phyloP scores from a whole-genome alignment of 2,888 invertebrate genomes.

The Caenorhabditis panamensis region DNA sequence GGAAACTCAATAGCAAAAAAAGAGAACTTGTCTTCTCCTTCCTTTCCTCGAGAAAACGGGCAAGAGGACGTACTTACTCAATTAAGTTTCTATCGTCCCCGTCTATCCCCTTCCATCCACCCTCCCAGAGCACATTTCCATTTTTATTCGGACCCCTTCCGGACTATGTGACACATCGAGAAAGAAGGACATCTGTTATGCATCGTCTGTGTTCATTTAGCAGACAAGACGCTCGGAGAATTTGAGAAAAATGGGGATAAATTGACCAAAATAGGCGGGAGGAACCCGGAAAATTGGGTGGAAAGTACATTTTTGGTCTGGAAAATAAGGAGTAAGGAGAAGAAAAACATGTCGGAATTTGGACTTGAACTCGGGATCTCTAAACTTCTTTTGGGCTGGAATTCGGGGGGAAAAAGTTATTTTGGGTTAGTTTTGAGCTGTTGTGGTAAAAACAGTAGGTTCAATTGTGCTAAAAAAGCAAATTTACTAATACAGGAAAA shows the following conservation, averaged over 20 bases:
- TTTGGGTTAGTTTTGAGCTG: background rate
- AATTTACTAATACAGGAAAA: background rate
- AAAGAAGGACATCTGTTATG: background rate
- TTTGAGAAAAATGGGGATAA: too few species aligned
- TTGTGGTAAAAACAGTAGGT: too few species aligned
- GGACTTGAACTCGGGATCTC: too few species aligned
- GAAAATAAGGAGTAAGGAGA: too few species aligned
- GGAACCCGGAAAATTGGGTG: too few species aligned
- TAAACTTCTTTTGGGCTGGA: too few species aligned
- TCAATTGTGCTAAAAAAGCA: background rate
- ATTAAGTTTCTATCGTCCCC: constrained; percentile 11
- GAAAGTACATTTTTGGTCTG: too few species aligned
- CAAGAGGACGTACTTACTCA: constrained; percentile 10
- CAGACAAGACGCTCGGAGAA: too few species aligned
- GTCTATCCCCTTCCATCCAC: background rate
- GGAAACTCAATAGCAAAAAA: too few species aligned
- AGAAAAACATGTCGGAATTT: too few species aligned
- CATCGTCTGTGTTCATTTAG: background rate
- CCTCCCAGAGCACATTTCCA: constrained; percentile 4
- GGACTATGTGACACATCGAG: background rate
- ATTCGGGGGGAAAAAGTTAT: background rate
- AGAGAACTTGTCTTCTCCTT: constrained; percentile 5
- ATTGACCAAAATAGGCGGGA: too few species aligned
- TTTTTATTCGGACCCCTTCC: background rate
- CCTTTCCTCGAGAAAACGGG: background rate